Evolutionary conservation across 2,888 invertebrate genomes (phyloP).

Genomic region (Achlya flavicornis): DNA sequence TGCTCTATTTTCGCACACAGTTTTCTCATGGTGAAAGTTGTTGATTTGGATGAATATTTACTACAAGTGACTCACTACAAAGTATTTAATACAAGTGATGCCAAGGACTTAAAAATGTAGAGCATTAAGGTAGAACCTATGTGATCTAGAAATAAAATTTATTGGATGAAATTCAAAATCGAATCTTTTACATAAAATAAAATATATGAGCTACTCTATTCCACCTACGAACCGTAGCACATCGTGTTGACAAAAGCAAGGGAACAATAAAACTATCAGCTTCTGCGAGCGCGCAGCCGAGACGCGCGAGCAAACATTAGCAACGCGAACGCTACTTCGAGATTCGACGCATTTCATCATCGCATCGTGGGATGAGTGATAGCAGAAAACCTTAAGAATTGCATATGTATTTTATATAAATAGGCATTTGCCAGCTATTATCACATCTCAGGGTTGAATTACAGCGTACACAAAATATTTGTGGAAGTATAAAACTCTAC

Average conservation of each 20-base stretch:
- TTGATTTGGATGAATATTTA: too few species aligned
- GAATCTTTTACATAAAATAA: background rate
- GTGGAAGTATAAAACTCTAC: too few species aligned
- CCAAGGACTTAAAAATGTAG: too few species aligned
- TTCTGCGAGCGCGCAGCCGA: constrained; percentile 34
- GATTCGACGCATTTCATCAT: background rate
- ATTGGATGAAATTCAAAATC: too few species aligned
- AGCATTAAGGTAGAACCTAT: too few species aligned
- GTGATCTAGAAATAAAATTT: too few species aligned
- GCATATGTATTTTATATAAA: background rate
- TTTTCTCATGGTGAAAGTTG: too few species aligned
- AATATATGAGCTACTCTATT: constrained; percentile 43
- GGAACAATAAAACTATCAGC: constrained; percentile 65
- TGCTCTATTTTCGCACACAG: too few species aligned
- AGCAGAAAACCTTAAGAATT: background rate
- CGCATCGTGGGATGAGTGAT: background rate
- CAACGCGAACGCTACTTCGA: too few species aligned
- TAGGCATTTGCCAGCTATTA: background rate
- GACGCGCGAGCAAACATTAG: constrained; percentile 26
- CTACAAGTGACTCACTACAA: too few species aligned
- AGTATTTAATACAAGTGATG: too few species aligned
- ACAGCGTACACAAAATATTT: too few species aligned
- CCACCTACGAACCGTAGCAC: constrained; percentile 37
- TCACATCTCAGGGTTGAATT: background rate
- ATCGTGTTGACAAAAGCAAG: constrained; percentile 61